A percentile compares a stretch with the other conserved stretches of the same genome.
Evolutionary conservation across 2,113 vertebrate genomes (phyloP).

Genomic region (Parus major): DNA sequence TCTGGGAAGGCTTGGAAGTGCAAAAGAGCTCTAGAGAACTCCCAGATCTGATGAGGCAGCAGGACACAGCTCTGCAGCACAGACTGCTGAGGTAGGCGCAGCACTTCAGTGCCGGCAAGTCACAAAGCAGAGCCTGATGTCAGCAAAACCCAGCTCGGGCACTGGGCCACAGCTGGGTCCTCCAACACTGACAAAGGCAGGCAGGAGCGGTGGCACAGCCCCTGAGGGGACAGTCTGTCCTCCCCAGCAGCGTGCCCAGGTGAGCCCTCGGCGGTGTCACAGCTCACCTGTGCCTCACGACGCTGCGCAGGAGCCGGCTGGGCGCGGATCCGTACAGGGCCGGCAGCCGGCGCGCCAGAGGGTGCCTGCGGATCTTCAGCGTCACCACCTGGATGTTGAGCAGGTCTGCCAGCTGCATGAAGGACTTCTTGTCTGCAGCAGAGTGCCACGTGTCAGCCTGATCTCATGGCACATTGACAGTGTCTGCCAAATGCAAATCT

Average conservation of each 20-base stretch:
- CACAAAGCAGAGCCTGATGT: background rate
- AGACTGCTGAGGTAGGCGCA: background rate
- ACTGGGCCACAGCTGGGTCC: background rate
- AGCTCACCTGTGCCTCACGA: conserved; percentile 84
- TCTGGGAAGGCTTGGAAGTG: background rate
- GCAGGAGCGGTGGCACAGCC: background rate
- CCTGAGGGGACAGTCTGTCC: background rate
- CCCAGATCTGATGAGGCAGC: background rate
- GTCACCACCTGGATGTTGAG: conserved; percentile 92
- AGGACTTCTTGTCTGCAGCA: conserved; percentile 83
- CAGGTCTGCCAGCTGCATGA: conserved; percentile 89
- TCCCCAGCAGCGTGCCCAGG: background rate
- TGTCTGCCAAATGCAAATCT: fast-evolving
- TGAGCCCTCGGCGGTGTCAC: background rate
- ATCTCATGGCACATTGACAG: background rate
- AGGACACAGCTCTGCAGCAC: background rate
- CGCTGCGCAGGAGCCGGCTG: conserved; percentile 77
- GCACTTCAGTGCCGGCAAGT: background rate
- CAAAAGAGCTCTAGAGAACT: background rate
- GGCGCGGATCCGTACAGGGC: conserved; percentile 73
- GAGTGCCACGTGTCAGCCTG: background rate
- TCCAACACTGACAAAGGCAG: background rate
- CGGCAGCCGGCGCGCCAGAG: conserved; percentile 74
- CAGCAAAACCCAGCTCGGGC: background rate
- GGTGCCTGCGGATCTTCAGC: conserved; percentile 81